phyloP scores from a whole-genome alignment of 2,888 invertebrate genomes.

The Pelosia muscerda region DNA sequence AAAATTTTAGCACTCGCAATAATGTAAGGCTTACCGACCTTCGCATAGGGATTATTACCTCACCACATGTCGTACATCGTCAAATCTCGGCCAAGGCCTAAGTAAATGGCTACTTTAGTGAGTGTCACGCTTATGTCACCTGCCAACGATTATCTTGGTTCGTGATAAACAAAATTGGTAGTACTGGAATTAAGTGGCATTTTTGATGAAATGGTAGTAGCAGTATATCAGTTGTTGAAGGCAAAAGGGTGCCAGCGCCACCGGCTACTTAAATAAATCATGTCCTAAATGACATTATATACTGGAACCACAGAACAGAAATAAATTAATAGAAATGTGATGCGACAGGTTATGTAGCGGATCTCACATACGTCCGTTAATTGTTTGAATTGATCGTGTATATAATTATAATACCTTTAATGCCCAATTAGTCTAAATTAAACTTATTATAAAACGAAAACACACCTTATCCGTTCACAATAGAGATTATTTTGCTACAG shows the following conservation, averaged over 20 bases:
- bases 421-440: too few relatives aligned
- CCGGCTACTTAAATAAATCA: background rate
- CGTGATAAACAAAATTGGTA: slow-evolving; percentile 9
- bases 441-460: too few relatives aligned
- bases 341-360: too few relatives aligned
- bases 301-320: too few relatives aligned
- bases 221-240: background rate
- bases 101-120: background rate
- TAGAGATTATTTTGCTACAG: too few relatives aligned
- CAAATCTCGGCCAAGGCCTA: slow-evolving; percentile 9
- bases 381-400: too few relatives aligned
- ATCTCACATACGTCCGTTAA: too few relatives aligned
- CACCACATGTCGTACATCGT: background rate
- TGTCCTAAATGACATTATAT: background rate
- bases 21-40: background rate
- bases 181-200: background rate
- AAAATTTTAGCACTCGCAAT: background rate
- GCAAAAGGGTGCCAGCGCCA: background rate
- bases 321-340: too few relatives aligned
- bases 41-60: background rate
- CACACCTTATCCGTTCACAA: too few relatives aligned
- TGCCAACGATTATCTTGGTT: background rate
- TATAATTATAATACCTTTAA: too few relatives aligned
- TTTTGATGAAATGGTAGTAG: background rate
- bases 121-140: slow-evolving; percentile 2